Percentiles rank a stretch among this genome's conserved stretches.
phyloP scores from a whole-genome alignment of 2,113 vertebrate species.

The Prionailurus bengalensis region DNA sequence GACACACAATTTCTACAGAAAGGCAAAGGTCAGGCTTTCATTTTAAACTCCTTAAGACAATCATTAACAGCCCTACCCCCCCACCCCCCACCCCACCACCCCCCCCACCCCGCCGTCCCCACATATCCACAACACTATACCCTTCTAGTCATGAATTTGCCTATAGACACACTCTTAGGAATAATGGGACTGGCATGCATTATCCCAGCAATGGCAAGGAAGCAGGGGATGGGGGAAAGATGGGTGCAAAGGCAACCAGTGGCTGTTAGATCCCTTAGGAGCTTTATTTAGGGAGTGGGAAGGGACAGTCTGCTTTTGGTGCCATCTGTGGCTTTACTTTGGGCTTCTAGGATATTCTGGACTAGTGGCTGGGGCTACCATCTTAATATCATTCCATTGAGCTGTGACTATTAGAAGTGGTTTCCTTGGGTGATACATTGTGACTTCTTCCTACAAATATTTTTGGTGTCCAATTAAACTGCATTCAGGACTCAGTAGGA shows the following conservation, averaged over 20 bases:
- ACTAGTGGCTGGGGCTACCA: background rate
- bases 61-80: conserved; percentile 82
- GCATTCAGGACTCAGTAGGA: background rate
- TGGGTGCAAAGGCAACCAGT: conserved; percentile 76
- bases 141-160: conserved; percentile 83
- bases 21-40: conserved; percentile 86
- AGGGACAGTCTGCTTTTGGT: conserved; percentile 41
- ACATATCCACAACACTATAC: conserved; percentile 74
- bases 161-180: conserved; percentile 84
- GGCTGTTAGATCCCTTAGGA: conserved; percentile 59
- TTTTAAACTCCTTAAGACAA: conserved; percentile 85
- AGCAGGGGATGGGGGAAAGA: conserved; percentile 47
- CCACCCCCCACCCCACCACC: conserved; percentile 6
- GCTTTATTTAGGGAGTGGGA: background rate
- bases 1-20: conserved; percentile 85
- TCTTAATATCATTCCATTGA: conserved; percentile 40
- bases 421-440: conserved; percentile 19
- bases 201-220: conserved; percentile 82
- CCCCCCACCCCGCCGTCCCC: conserved; percentile 48
- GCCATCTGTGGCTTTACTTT: conserved; percentile 18
- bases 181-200: conserved; percentile 89
- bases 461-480: background rate
- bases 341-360: background rate
- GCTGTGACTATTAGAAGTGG: background rate
- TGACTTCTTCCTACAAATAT: conserved; percentile 38